A percentile compares a stretch with the other conserved stretches of the same genome.
These are phyloP conservation scores for Crepidodera aurea DNA, from an alignment of 2,888 invertebrate genomes.

Conservation along the genomic window DNA sequence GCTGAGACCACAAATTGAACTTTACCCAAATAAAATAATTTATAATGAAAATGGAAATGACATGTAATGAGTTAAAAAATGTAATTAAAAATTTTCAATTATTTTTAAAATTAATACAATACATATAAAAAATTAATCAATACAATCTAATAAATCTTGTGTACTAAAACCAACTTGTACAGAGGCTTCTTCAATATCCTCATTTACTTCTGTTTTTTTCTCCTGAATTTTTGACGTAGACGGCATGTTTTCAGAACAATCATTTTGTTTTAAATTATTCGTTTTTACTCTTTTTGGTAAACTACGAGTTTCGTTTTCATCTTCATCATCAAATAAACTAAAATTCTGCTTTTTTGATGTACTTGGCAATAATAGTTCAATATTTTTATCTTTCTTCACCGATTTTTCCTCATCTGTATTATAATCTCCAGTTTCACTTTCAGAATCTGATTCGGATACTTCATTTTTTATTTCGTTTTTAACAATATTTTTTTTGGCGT, in stretches of 20 bases:
- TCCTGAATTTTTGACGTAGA: slow-evolving; percentile 7
- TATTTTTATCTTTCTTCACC: slow-evolving; percentile 15
- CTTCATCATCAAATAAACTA: slow-evolving; percentile 38
- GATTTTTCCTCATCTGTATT: slow-evolving; percentile 43
- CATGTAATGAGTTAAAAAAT: no score
- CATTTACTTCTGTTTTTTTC: slow-evolving; percentile 3
- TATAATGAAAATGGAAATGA: no score
- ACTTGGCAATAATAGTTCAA: slow-evolving; percentile 28
- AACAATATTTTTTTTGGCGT: slow-evolving; percentile 24
- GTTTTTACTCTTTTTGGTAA: slow-evolving; percentile 43
- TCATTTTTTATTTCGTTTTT: slow-evolving; percentile 37
- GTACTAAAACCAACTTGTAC: slow-evolving; percentile 46
- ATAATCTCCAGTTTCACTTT: slow-evolving; percentile 35
- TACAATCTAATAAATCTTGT: slow-evolving; percentile 52
- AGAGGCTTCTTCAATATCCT: slow-evolving; percentile 31
- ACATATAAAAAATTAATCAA: slow-evolving; percentile 20
- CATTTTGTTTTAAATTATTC: not conserved
- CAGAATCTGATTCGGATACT: slow-evolving; percentile 44
- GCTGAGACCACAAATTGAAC: no score
- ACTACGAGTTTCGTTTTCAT: slow-evolving; percentile 9
- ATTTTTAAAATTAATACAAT: no score
- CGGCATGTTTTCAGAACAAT: slow-evolving; percentile 9
- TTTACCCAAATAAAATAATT: no score
- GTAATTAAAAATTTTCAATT: no score
- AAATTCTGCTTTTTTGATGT: slow-evolving; percentile 40